phyloP scores from a whole-genome alignment of 2,888 invertebrate genomes.

The Cephus pygmeus region DNA sequence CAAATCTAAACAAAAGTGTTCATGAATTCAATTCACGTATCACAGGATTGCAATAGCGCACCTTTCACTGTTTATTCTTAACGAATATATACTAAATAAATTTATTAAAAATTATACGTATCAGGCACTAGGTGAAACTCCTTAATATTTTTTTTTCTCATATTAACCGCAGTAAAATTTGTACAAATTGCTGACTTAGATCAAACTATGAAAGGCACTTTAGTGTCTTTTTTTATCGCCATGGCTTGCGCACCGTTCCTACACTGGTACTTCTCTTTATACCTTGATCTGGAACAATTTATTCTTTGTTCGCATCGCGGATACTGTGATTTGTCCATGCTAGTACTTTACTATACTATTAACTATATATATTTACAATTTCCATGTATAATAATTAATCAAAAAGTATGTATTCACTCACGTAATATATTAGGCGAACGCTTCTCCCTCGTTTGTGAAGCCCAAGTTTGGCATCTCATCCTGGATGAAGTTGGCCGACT shows the following conservation, averaged over 20 bases:
- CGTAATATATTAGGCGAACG: conserved; percentile 52
- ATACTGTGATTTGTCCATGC: background rate
- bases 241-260: conserved; percentile 61
- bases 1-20: background rate
- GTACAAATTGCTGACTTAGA: conserved; percentile 26
- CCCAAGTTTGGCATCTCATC: conserved; percentile 63
- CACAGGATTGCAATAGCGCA: conserved; percentile 9
- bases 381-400: background rate
- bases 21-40: conserved; percentile 3
- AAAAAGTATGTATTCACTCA: conserved; percentile 32
- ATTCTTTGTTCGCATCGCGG: background rate
- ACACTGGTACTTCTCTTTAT: conserved; percentile 63
- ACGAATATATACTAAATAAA: conserved; percentile 3
- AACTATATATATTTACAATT: background rate
- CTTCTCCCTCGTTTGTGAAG: conserved; percentile 57
- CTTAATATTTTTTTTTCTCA: background rate
- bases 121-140: conserved; percentile 22
- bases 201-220: conserved; percentile 36
- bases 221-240: conserved; percentile 44
- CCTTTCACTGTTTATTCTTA: background rate
- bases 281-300: conserved; percentile 50
- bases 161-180: conserved; percentile 14
- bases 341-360: background rate
- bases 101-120: conserved; percentile 13
- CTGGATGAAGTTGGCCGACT: conserved; percentile 45